Evolutionary conservation across 2,797 vertebrate genomes (phyloP).

Genomic region (Eulemur mongoz): DNA sequence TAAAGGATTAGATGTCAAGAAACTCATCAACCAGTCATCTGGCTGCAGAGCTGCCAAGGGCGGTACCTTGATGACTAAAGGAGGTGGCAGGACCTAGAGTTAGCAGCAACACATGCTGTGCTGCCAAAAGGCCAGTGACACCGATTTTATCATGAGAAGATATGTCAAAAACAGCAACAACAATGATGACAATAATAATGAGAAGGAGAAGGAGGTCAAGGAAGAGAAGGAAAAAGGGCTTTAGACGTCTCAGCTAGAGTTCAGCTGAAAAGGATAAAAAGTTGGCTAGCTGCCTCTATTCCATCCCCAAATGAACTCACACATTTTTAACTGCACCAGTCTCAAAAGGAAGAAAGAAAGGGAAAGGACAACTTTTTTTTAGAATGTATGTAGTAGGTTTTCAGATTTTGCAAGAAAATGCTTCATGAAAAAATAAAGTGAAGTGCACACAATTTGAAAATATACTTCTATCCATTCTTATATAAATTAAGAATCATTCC

Average conservation of each 20-base stretch:
- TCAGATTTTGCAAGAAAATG: not conserved
- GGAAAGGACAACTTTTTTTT: not conserved
- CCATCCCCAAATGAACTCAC: not conserved
- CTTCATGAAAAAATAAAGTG: not conserved
- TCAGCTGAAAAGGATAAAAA: not conserved
- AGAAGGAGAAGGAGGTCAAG: not conserved
- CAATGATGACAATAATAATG: not conserved
- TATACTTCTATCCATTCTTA: not conserved
- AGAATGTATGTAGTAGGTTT: not conserved
- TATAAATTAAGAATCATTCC: not conserved
- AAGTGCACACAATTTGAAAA: not conserved
- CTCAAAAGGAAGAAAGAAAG: not conserved
- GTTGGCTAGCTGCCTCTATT: not conserved
- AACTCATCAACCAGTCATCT: not conserved
- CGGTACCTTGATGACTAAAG: not conserved
- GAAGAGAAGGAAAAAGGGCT: not conserved
- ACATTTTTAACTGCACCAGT: not conserved
- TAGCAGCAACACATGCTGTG: not conserved
- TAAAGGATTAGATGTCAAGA: not conserved
- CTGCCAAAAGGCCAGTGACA: no score
- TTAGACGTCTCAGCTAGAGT: not conserved
- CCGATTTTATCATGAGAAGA: not conserved
- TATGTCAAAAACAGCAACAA: not conserved
- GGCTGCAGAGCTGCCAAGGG: not conserved
- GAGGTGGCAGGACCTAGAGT: not conserved